Evolutionary conservation across 2,888 invertebrate genomes (phyloP), one percentile per base, ranked within the genome.

Genomic region (Branchinecta sandiegonensis): DNA sequence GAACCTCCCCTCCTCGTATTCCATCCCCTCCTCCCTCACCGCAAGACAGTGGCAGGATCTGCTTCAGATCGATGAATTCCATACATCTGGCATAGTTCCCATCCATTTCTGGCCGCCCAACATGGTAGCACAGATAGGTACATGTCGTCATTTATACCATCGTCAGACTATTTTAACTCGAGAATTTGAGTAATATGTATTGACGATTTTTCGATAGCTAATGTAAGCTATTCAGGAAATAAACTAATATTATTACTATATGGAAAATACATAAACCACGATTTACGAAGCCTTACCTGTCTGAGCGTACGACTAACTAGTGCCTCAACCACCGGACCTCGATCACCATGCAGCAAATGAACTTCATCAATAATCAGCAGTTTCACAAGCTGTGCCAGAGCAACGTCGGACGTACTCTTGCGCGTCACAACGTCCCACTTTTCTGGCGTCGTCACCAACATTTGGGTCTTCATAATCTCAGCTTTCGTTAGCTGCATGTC

Each of bases 381-480:
- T 74, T 91, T 89, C 0, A 99, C 94, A 69, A 95, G 84, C 72
- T 89, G 89, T 0, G 93, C 88, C 48, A 97, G 81, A 67, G 90
- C 89, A 8, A 91, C 88, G 77, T 95, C 94, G 9, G 93, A 87
- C 46, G 88, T 86, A 14, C 90, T 89, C 78, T 99, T 99, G 72
- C 99, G 83, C 0, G 97, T 97, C 1, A 99, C 94, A 8, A 99
- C 95, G 77, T 99, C 99, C 97, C 99, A 99, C 76, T 99, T 99
- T 79, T 99, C 99, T 0, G 99, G 99, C 0, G 99, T 99, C 2
- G 96, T 94, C 1, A 99, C 92, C 66, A 99, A 83, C 88, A 99
- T 94, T 80, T 97, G 96, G 0, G 99, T 99, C 75, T 92, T 88
- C 65, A 87, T 84, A 70, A 99, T 93, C 79, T 99, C 97, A 7